Evolutionary conservation across 2,888 invertebrate species (phyloP).

Genomic region (Mimachlamys varia): DNA sequence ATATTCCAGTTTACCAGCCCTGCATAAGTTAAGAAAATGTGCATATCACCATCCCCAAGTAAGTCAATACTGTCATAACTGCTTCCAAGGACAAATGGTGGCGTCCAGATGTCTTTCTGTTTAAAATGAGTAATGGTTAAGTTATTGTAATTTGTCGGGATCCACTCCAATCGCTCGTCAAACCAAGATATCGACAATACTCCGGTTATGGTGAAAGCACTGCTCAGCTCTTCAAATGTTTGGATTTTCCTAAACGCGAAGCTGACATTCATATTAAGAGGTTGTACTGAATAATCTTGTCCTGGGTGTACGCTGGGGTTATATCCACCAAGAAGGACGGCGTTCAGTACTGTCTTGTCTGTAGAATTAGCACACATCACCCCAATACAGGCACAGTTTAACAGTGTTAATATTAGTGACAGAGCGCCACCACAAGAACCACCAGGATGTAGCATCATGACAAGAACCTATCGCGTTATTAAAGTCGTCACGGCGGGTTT

Average conservation of each 20-base stretch:
- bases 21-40: not conserved
- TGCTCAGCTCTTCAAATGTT: not conserved
- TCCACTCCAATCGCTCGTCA: not conserved
- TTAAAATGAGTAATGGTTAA: not conserved
- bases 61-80: not conserved
- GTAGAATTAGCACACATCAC: not conserved
- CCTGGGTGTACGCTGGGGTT: not conserved
- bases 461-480: not conserved
- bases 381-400: not conserved
- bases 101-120: conserved; percentile 15
- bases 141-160: not conserved
- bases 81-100: not conserved
- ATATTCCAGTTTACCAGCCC: not conserved
- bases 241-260: not conserved
- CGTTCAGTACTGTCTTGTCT: not conserved
- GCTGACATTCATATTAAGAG: not conserved
- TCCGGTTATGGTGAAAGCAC: not conserved
- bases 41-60: not conserved
- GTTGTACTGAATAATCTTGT: not conserved
- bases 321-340: not conserved
- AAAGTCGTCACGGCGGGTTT: not conserved
- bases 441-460: not conserved
- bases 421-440: not conserved
- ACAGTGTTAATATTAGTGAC: not conserved
- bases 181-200: not conserved